Evolutionary conservation across 2,888 invertebrate genomes (phyloP).

Genomic region (Drosophila mimetica): DNA sequence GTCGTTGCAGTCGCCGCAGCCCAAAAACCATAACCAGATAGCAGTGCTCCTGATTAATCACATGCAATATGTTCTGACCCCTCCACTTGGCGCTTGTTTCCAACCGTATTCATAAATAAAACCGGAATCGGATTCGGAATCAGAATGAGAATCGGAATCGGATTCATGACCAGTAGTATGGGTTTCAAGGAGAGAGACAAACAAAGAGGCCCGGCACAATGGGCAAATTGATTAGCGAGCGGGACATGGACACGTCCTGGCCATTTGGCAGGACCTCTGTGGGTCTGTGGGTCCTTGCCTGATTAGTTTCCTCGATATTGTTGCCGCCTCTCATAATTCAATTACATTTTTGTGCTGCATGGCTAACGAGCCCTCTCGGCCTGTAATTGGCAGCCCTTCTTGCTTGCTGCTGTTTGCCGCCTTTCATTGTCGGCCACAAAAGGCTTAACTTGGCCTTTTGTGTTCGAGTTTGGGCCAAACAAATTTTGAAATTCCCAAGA

Average conservation of each 20-base stretch:
- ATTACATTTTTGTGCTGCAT: slow-evolving; percentile 62
- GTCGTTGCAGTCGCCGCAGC: slow-evolving; percentile 56
- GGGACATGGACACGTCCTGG: slow-evolving; percentile 37
- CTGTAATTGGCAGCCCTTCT: slow-evolving; percentile 55
- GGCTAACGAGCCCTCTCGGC: slow-evolving; percentile 42
- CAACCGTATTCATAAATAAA: slow-evolving; percentile 60
- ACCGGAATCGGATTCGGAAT: slow-evolving; percentile 5
- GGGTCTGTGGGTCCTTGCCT: slow-evolving; percentile 8
- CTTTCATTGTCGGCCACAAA: slow-evolving; percentile 60
- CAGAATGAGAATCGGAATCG: neutral
- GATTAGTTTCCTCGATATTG: slow-evolving; percentile 35
- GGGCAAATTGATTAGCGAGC: slow-evolving; percentile 38
- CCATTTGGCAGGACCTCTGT: slow-evolving; percentile 15
- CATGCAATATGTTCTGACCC: slow-evolving; percentile 66
- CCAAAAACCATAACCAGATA: slow-evolving; percentile 34
- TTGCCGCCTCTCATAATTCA: slow-evolving; percentile 58
- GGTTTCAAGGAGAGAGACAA: slow-evolving; percentile 33
- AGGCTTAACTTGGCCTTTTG: slow-evolving; percentile 63
- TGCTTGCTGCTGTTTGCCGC: slow-evolving; percentile 16
- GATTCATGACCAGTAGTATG: neutral
- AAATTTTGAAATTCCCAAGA: slow-evolving; percentile 5
- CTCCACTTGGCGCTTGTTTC: slow-evolving; percentile 9
- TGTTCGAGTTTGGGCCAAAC: slow-evolving; percentile 37
- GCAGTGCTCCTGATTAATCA: slow-evolving; percentile 66
- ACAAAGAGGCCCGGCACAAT: slow-evolving; percentile 45